Evolutionary conservation across 2,113 vertebrate genomes (phyloP).

Genomic region (Pungitius pungitius): DNA sequence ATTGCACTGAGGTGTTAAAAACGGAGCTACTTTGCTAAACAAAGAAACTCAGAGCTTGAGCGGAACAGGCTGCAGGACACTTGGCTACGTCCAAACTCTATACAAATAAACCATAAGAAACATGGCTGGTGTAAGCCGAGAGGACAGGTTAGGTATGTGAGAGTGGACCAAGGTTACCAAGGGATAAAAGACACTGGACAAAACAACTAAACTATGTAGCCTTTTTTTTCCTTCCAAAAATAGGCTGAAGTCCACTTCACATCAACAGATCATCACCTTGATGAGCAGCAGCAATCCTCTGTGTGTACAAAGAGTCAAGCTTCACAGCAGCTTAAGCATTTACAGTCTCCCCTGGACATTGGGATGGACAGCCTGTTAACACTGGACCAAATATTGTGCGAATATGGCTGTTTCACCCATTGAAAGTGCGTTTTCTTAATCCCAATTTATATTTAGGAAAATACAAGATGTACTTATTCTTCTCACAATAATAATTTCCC

Average conservation of each 20-base stretch:
- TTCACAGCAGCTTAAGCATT: conserved; percentile 1
- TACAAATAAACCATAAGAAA: conserved; percentile 12
- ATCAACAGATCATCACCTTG: conserved; percentile 10
- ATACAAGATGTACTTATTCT: not conserved
- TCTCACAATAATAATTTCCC: not conserved
- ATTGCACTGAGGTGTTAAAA: conserved; percentile 63
- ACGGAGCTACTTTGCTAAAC: conserved; percentile 52
- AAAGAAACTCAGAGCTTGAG: conserved; percentile 44
- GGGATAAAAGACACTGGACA: conserved; percentile 10
- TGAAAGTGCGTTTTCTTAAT: rapidly evolving
- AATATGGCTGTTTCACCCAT: not conserved
- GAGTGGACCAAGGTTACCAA: not conserved
- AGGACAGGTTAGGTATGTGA: conserved; percentile 1
- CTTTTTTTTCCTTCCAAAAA: conserved; percentile 27
- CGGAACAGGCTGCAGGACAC: conserved; percentile 30
- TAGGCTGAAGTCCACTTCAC: conserved; percentile 10
- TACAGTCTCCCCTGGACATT: not conserved
- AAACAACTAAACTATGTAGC: conserved; percentile 43
- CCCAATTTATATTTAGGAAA: not conserved
- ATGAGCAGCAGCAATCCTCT: conserved; percentile 2
- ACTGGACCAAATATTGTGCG: not conserved
- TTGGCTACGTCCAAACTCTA: conserved; percentile 13
- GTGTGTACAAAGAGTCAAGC: conserved; percentile 1
- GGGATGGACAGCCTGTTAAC: not conserved
- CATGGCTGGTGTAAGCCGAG: not conserved